Base-by-base conservation (phyloP, 2,888 invertebrate species). In the Dilophus febrilis region DNA sequence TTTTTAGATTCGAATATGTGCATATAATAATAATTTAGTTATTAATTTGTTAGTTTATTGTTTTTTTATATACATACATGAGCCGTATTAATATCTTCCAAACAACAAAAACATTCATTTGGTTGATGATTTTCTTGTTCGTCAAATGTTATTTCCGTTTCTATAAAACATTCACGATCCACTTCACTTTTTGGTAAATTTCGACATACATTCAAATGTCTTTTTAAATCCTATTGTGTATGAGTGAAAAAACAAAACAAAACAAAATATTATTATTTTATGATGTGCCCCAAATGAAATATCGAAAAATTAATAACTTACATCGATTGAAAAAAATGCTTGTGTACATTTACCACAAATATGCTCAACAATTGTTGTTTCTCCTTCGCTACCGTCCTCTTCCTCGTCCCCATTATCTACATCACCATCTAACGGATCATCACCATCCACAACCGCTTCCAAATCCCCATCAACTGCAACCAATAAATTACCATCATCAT, bases 341-440 rank as follows among this genome's bases (percentile, higher is more conserved):
- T 55, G 56, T 41, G 51, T 56, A 44, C 62, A 62, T 43, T 59
- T 61, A 12, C 58, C 59, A 27, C 63, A 62, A n/a, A 62, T 55
- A 44, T 63, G 63, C 41, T 61, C 61, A 4, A 58, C 48, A 34
- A 58, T 52, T 13, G 38, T 38, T 33, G 35, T 27, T 11, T 40
- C 22, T 33, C 33, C 27, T 7, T 40, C 27, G 12, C 27, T 31
- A 16, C 14, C 8, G 22, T 22, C 22, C 8, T 22, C 22, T 6
- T 22, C 22, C 8, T 22, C 22, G 8, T 22, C 8, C 8, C 5
- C 4, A 22, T 22, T 6, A 22, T 22, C 22, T 6, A 22, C 22
- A 22, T 22, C 22, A 8, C n/a, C n/a, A n/a, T n/a, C n/a, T n/a
- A n/a, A n/a, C n/a, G n/a, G n/a, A n/a, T n/a, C n/a, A n/a, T n/a